Base-by-base conservation (phyloP, 53 echinoderm and acorn worm species). In the Crossaster papposus region DNA sequence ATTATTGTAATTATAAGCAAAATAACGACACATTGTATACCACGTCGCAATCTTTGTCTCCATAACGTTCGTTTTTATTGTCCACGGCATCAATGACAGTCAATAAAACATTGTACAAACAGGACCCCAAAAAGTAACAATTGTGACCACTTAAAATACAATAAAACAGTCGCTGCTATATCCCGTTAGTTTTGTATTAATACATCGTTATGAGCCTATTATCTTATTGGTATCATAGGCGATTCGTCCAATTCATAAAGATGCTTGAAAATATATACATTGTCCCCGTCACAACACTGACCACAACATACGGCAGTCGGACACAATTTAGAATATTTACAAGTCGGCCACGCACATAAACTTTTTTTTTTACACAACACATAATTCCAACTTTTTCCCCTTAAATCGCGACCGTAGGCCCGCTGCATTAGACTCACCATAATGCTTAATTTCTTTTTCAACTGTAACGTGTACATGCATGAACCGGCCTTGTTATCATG, bases 81-180 rank as follows among this genome's bases (percentile, higher is more conserved):
- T 87, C 87, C 58, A 87, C 87, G 72, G 76, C 87, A 87, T 87
- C 29, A 87, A 72, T 83, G 77, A 87, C 87, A 87, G 87, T 87
- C 87, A 87, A 86, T 86, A 86, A 87, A 87, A 87, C 87, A 87
- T 76, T 87, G 76, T 87, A 77, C 87, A 87, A 87, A 87, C 87
- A 87, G 58, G 87, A 87, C 87, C 68, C n/a, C 24, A 87, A 87
- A 87, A 87, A 34, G 55, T 36, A 77, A 87, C 34, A 35, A 37
- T 54, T 34, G 32, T 75, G 52, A 87, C 76, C 87, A 87, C 77
- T 87, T 87, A 76, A n/a, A 77, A 72, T 87, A 72, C 87, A 85
- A 44, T 54, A 76, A 53, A 87, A 36, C 77, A 87, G 87, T 87
- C 87, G 87, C 87, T 24, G 85, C 64, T 87, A 87, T 76, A 55